phyloP scores from a whole-genome alignment of 2,888 invertebrate genomes.

The Gortyna flavago region DNA sequence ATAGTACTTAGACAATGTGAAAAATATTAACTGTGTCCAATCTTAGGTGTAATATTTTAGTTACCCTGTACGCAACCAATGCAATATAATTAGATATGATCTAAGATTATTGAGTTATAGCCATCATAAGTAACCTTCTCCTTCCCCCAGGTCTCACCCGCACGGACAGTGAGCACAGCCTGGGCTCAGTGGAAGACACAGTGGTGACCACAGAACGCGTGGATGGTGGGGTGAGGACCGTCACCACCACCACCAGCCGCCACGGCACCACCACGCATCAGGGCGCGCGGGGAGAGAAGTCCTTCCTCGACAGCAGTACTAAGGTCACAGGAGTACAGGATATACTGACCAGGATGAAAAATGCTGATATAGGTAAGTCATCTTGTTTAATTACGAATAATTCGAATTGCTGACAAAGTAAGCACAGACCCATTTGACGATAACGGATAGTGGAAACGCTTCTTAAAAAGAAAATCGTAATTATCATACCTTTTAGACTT shows the following conservation, averaged over 20 bases:
- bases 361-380: constrained; percentile 91
- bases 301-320: constrained; percentile 93
- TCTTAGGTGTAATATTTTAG: neutral
- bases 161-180: constrained; percentile 85
- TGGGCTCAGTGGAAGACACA: constrained; percentile 81
- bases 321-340: constrained; percentile 94
- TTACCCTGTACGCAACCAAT: neutral
- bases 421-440: neutral
- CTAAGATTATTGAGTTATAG: too few species aligned
- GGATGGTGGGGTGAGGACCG: constrained; percentile 72
- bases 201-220: constrained; percentile 74
- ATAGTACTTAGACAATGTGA: too few species aligned
- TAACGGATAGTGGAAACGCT: neutral
- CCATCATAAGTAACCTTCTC: neutral
- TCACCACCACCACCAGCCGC: constrained; percentile 71
- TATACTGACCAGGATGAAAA: constrained; percentile 94
- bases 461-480: neutral
- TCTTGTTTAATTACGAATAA: neutral
- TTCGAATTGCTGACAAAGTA: neutral
- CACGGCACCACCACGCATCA: constrained; percentile 63
- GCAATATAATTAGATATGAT: neutral
- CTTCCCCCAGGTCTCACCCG: constrained; percentile 77
- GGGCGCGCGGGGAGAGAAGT: constrained; percentile 79
- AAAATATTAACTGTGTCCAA: neutral
- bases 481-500: neutral